phyloP scores from a whole-genome alignment of 2,797 vertebrate species.

The Valencia hispanica region DNA sequence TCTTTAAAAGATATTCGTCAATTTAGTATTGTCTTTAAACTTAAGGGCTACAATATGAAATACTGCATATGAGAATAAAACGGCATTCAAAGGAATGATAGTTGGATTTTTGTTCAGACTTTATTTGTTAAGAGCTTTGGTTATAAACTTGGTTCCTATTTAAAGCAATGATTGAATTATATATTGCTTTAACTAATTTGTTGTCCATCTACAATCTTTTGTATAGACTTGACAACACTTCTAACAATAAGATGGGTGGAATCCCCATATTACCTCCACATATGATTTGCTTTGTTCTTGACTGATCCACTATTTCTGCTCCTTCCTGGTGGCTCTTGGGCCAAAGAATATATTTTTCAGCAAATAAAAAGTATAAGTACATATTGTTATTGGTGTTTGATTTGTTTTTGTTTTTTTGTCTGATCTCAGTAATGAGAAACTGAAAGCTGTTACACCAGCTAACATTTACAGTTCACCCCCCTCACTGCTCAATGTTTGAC shows the following conservation, averaged over 20 bases:
- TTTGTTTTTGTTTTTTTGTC: neutral
- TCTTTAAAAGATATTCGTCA: neutral
- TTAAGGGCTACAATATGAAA: neutral
- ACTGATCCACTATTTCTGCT: neutral
- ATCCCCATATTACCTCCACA: neutral
- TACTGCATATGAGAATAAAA: neutral
- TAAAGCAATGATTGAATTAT: neutral
- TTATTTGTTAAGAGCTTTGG: neutral
- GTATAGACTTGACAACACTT: neutral
- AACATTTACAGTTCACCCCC: too few species aligned
- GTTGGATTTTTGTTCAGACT: neutral
- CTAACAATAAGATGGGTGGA: neutral
- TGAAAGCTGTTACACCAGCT: neutral
- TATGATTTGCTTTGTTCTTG: neutral
- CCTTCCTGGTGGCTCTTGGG: neutral
- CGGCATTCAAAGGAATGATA: neutral
- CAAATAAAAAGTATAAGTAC: neutral
- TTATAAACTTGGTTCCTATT: neutral
- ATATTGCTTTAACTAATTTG: neutral
- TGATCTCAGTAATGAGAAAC: neutral
- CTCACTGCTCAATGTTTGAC: too few species aligned
- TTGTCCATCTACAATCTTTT: neutral
- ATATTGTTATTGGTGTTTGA: neutral
- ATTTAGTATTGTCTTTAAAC: neutral
- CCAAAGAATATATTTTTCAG: conserved; percentile 7